phyloP scores from a whole-genome alignment of 2,797 vertebrate species.

The Neosilurus mollespiculum region DNA sequence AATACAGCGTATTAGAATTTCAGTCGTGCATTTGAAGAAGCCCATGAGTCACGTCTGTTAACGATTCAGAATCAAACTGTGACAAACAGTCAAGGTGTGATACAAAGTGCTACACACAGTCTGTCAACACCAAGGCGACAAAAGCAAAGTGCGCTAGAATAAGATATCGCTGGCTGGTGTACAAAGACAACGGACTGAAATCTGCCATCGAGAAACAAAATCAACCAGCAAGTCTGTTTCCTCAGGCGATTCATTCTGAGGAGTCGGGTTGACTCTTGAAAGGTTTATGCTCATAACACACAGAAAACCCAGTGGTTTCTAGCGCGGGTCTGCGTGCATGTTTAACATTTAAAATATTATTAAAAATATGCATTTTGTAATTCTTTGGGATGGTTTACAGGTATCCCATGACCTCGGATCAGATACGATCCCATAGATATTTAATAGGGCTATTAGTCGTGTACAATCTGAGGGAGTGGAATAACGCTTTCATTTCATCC shows the following conservation, averaged over 20 bases:
- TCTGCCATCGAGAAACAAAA: background rate
- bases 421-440: too few species aligned
- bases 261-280: background rate
- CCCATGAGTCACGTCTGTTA: constrained; percentile 4
- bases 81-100: background rate
- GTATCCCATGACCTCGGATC: too few species aligned
- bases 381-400: too few species aligned
- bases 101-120: background rate
- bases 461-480: too few species aligned
- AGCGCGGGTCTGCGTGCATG: background rate
- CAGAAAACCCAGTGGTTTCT: background rate
- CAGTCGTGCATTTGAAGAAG: background rate
- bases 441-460: too few species aligned
- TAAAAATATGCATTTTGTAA: background rate
- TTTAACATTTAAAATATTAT: background rate
- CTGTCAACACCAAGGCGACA: background rate
- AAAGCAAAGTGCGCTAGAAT: too few species aligned
- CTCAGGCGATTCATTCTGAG: background rate
- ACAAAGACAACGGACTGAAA: background rate
- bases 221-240: background rate
- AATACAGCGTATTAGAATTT: background rate
- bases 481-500: too few species aligned
- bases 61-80: background rate
- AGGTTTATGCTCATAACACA: background rate
- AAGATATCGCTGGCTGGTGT: background rate